phyloP scores from a whole-genome alignment of 2,113 vertebrate genomes.

The Onychostruthus taczanowskii region DNA sequence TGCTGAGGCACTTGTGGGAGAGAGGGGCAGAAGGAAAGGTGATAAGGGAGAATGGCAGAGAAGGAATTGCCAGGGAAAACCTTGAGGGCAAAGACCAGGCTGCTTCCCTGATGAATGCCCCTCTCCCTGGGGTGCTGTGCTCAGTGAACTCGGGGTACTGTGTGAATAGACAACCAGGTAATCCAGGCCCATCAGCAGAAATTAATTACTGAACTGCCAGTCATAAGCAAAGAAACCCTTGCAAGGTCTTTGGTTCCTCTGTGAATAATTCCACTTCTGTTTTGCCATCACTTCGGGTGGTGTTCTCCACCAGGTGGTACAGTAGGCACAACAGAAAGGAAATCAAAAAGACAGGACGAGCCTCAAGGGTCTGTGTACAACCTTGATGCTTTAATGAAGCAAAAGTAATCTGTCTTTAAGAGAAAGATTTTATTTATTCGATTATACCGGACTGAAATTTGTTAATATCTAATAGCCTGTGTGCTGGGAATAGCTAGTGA shows the following conservation, averaged over 20 bases:
- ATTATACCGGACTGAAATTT: background rate
- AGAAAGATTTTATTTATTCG: constrained; percentile 41
- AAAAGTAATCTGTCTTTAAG: background rate
- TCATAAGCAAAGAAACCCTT: background rate
- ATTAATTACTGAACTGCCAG: background rate
- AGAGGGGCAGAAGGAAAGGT: background rate
- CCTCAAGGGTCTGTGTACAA: background rate
- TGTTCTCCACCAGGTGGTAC: background rate
- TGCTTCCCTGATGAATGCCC: background rate
- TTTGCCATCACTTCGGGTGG: background rate
- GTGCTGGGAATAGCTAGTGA: background rate
- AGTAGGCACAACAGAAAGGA: background rate
- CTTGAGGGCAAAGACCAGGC: background rate
- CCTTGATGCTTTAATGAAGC: background rate
- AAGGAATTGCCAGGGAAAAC: background rate
- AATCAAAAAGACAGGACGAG: background rate
- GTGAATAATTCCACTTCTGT: background rate
- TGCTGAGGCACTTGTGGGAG: background rate
- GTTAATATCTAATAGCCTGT: background rate
- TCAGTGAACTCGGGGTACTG: rapidly evolving
- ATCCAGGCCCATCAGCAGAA: background rate
- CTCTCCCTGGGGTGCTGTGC: background rate
- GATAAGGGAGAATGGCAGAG: background rate
- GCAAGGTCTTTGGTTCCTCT: background rate
- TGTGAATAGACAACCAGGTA: background rate